Evolutionary conservation across 2,797 vertebrate genomes (phyloP), one percentile per base, ranked within the genome.

Genomic region (Thaleichthys pacificus): DNA sequence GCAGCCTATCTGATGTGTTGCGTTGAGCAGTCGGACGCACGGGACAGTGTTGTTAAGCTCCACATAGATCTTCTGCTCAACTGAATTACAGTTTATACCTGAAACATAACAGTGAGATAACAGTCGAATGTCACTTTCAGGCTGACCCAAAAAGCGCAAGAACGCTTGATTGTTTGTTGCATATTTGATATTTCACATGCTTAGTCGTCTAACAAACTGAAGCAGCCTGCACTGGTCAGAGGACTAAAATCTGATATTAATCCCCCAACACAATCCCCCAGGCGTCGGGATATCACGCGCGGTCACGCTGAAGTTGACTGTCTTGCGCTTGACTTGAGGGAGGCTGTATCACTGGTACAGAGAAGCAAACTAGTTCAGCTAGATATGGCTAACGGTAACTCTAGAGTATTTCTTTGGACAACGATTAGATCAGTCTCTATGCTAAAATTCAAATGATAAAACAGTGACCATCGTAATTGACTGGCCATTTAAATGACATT

Each of bases 1-100:
- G 89, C 97, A 99, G 84, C 97, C 97, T 60, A 97, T 96, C 83
- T 99, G 97, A 91, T 98, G 97, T 0, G 97, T 98, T 70, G 96
- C 95, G 7, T 99, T 99, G 69, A 98, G 93, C 32, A 99, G 94
- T 1, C 97, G 93, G 28, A 99, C 97, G 49, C 97, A 99, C 0
- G 97, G 93, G 0, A 95, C 89, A 0, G 95, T 95, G 65, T 90
- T 89, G 80, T 97, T 98, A 60, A 99, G 89, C 0, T 91, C 70
- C 49, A 99, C 88, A 72, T 99, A 99, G 80, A 99, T 98, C 87
- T 98, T 99, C 88, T 95, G 93, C 78, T 97, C 95, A 69, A 98
- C 95, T 0, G 97, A 96, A 68, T 94, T 98, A 80, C 89, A 87
- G 71, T 56, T 17, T 51, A 85, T 82, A 80, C 83, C 93, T 94